Evolutionary conservation across 2,797 vertebrate genomes (phyloP).

Genomic region (Fistularia commersonii): DNA sequence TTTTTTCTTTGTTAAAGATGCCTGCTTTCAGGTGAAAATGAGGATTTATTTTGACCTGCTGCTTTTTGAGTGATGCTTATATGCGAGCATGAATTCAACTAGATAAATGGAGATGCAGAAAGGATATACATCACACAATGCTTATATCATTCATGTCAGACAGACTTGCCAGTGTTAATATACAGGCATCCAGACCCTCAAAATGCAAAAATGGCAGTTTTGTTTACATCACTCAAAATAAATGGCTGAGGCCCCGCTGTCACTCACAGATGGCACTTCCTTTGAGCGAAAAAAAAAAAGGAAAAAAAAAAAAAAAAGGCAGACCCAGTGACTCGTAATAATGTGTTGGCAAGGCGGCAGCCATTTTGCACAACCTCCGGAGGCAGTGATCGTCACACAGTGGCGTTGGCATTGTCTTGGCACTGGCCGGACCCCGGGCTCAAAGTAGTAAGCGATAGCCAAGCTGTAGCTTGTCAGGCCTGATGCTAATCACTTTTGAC

Average conservation of each 20-base stretch:
- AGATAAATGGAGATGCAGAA: slow-evolving; percentile 50
- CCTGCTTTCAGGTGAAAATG: slow-evolving; percentile 60
- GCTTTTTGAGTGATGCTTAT: slow-evolving; percentile 50
- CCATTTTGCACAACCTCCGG: slow-evolving; percentile 72
- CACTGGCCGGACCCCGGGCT: slow-evolving; percentile 72
- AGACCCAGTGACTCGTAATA: slow-evolving; percentile 62
- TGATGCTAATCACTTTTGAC: slow-evolving; percentile 82
- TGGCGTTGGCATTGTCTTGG: slow-evolving; percentile 72
- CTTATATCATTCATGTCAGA: slow-evolving; percentile 57
- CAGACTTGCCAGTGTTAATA: slow-evolving; percentile 48
- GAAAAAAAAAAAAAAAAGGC: slow-evolving; percentile 27
- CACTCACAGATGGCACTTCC: slow-evolving; percentile 75
- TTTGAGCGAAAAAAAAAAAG: no score
- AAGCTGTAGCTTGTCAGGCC: slow-evolving; percentile 76
- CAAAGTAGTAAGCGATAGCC: slow-evolving; percentile 72
- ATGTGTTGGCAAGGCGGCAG: slow-evolving; percentile 63
- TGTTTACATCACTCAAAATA: slow-evolving; percentile 68
- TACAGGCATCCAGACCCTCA: slow-evolving; percentile 31
- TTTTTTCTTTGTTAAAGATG: slow-evolving; percentile 28
- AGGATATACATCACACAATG: slow-evolving; percentile 51
- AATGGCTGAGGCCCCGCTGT: slow-evolving; percentile 67
- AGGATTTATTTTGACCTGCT: slow-evolving; percentile 58
- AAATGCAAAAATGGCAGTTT: slow-evolving; percentile 62
- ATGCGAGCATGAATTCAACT: slow-evolving; percentile 33
- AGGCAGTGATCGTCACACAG: slow-evolving; percentile 68